Evolutionary conservation across 2,113 vertebrate species (phyloP), one percentile per base, ranked within the genome.

Genomic region (Petrocephalus microphthalmus): DNA sequence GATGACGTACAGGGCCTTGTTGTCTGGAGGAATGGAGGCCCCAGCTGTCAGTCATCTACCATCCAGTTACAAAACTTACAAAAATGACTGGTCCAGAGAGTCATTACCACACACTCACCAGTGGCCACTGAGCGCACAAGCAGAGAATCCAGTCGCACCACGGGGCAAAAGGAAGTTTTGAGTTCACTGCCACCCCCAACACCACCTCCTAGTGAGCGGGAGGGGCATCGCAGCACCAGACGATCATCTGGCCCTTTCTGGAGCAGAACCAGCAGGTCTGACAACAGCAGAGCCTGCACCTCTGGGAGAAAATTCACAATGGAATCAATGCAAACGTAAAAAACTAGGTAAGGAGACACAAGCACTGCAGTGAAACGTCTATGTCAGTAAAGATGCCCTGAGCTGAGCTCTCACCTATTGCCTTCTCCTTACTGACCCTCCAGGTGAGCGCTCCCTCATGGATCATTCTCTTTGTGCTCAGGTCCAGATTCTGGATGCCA

Each of bases 371-470:
- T 20, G 52, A 54, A 33, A 54, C 81, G 10, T 51, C 37, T 7
- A n/a, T 7, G 6, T 15, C 49, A 54, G n/a, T 52, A 78, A 60
- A 74, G n/a, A 5, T 10, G 54, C 42, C 25, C 42, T 2, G 15
- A 49, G 53, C 71, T 74, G 3, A 78, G 5, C 19, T 88, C 95
- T 0, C 87, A 99, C 98, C 98, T 88, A 99, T 92, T 2, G 96
- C 96, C 93, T 99, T 99, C 33, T 99, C 98, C 92, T 97, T 99
- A 94, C 94, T 95, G 90, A 99, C 91, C 89, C 96, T 96, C 98
- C 98, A 99, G 0, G 93, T 94, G 64, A 99, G 95, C 0, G 96
- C 95, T 0, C 98, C 98, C 89, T 99, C 98, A 0, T 99, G 97
- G 89, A 99, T 96, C 98, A 99, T 97, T n/a, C 92, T 95, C 86